These are phyloP conservation scores for Sebastes hopkinsi DNA, from an alignment of 2,797 vertebrate species.

Conservation along the genomic window DNA sequence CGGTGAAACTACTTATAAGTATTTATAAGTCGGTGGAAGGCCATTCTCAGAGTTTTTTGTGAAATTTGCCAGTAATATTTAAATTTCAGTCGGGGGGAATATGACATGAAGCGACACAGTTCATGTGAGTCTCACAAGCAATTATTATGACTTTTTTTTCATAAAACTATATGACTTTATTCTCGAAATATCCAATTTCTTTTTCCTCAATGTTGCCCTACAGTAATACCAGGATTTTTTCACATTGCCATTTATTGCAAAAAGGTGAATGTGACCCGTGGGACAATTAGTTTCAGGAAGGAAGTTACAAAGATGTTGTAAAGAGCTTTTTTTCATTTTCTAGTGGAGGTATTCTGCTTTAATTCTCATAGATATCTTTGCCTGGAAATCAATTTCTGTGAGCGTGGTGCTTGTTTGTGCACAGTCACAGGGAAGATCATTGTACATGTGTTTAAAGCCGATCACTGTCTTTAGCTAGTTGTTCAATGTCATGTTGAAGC, in stretches of 20 bases:
- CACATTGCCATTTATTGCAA: not conserved
- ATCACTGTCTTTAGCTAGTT: not conserved
- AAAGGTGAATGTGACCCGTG: not conserved
- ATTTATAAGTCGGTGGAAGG: too few relatives aligned
- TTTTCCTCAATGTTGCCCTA: too few relatives aligned
- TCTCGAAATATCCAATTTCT: fast-evolving
- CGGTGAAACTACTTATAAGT: too few relatives aligned
- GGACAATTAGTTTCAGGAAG: not conserved
- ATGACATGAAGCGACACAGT: too few relatives aligned
- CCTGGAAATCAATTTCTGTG: not conserved
- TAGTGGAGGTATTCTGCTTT: not conserved
- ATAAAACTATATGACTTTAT: too few relatives aligned
- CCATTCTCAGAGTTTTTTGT: too few relatives aligned
- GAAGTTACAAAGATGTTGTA: not conserved
- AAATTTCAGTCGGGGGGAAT: too few relatives aligned
- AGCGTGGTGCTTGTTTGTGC: not conserved
- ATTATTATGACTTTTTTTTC: too few relatives aligned
- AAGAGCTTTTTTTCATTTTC: not conserved
- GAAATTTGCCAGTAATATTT: too few relatives aligned
- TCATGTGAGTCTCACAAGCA: too few relatives aligned
- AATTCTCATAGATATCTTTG: not conserved
- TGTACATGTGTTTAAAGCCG: fast-evolving
- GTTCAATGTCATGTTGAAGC: not conserved
- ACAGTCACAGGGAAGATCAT: too few relatives aligned
- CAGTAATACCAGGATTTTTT: not conserved